Base-by-base conservation (phyloP, 1,140 invertebrate genomes). In the Drosophila auraria region DNA sequence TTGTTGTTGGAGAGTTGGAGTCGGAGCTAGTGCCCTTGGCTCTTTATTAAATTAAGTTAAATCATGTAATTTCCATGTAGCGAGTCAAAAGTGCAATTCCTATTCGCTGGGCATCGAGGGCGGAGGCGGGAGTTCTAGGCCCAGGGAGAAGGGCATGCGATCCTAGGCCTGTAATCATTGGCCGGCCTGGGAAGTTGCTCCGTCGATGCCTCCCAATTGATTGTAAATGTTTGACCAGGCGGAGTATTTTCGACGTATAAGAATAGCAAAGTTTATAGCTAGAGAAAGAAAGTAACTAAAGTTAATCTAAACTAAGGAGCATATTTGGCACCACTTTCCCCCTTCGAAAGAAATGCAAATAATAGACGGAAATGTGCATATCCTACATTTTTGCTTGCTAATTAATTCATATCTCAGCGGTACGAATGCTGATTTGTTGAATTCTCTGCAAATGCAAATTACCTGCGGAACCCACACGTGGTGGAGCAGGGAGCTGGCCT, bases 41-140 rank as follows among this genome's bases (percentile, higher is more conserved):
- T 91, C 79, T 90, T 90, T 90, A 90, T 90, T 90, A 90, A 90
- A 90, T 90, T 90, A 90, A 90, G 86, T 90, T 90, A 90, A 90
- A 90, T 90, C 86, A 86, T 90, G 86, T 90, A 90, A 90, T 90
- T 90, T 90, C 79, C 87, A 82, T 90, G 86, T 80, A 82, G 60
- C 78, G 60, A 90, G 86, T 91, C 86, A 90, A 90, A 90, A 90
- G 82, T 82, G 86, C 82, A 89, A 76, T 73, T 87, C 61, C 70
- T 69, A 62, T 78, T 40, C 63, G 45, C 25, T 59, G 65, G 71
- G 62, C 65, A 78, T 23, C 68, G 74, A 51, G 57, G 74, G 77
- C 27, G 71, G 57, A 45, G 71, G 77, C 27, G 61, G 54, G 49
- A 70, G 61, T 38, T 66, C 20, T 20, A 66, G 57, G 58, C 17